Percentiles rank a stretch among this genome's conserved stretches.
Conservation (phyloP, 2,888 invertebrate genomes). For the Desoria tigrina region DNA sequence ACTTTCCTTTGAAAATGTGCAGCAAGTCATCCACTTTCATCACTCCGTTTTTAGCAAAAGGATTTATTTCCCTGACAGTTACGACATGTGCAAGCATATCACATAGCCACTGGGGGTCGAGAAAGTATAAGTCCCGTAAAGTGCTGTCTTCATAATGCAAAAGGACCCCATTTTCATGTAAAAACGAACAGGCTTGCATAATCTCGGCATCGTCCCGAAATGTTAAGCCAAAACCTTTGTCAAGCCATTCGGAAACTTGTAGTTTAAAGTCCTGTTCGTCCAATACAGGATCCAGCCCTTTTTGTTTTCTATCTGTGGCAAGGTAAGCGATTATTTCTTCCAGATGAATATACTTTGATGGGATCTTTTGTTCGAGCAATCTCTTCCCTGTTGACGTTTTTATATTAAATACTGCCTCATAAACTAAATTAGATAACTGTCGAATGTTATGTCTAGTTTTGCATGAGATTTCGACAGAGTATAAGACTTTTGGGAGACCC, state of each 20-base stretch:
- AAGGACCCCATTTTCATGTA: conserved; percentile 95
- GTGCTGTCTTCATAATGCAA: conserved; percentile 93
- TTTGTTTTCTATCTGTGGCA: conserved; percentile 65
- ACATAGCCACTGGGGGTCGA: conserved; percentile 98
- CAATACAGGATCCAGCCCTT: conserved; percentile 74
- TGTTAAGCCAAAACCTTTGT: conserved; percentile 50
- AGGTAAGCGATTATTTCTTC: conserved; percentile 87
- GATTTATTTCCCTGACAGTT: conserved; percentile 79
- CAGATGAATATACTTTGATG: conserved; percentile 89
- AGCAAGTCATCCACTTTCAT: conserved; percentile 93
- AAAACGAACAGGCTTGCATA: conserved; percentile 88
- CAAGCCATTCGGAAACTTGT: conserved; percentile 55
- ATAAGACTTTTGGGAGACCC: conserved; percentile 88
- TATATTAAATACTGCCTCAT: conserved; percentile 88
- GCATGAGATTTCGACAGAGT: conserved; percentile 77
- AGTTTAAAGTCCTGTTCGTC: conserved; percentile 74
- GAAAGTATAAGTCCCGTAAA: conserved; percentile 88
- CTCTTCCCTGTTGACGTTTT: conserved; percentile 89
- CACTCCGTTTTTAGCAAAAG: conserved; percentile 85
- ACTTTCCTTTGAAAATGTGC: conserved; percentile 82
- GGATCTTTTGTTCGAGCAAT: conserved; percentile 88
- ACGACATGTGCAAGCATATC: conserved; percentile 96
- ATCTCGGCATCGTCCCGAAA: conserved; percentile 53
- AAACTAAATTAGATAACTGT: conserved; percentile 84
- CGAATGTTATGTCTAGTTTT: conserved; percentile 87